phyloP scores from a whole-genome alignment of 2,113 vertebrate genomes.

The Anolis carolinensis region DNA sequence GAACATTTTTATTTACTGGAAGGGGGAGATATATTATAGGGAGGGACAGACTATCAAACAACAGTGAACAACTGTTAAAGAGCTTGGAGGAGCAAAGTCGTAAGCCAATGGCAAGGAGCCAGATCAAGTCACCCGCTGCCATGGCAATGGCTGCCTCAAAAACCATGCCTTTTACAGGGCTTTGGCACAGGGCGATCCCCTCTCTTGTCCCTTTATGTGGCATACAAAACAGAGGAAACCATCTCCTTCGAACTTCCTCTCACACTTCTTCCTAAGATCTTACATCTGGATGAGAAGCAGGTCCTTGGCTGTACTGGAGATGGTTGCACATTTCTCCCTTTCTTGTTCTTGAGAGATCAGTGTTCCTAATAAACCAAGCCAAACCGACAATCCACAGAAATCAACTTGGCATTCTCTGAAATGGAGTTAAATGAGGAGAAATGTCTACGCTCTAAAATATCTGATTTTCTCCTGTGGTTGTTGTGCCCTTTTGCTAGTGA shows the following conservation, averaged over 20 bases:
- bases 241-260: slow-evolving; percentile 49
- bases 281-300: slow-evolving; percentile 38
- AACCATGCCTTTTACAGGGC: slow-evolving; percentile 39
- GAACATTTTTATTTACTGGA: slow-evolving; percentile 1
- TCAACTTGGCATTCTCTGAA: not conserved
- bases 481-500: not conserved
- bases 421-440: not conserved
- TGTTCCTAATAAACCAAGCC: not conserved
- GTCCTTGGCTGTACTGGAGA: slow-evolving; percentile 25
- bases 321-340: not conserved
- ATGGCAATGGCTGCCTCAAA: slow-evolving; percentile 48
- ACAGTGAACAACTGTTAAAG: slow-evolving; percentile 5
- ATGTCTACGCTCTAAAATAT: not conserved
- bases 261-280: slow-evolving; percentile 17
- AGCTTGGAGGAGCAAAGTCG: slow-evolving; percentile 34
- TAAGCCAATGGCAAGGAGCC: slow-evolving; percentile 48
- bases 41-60: not conserved
- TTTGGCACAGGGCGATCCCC: slow-evolving; percentile 46
- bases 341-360: not conserved
- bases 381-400: slow-evolving; percentile 10
- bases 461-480: not conserved
- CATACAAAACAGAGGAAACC: slow-evolving; percentile 57
- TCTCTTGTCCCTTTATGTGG: slow-evolving; percentile 52
- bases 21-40: too few relatives aligned
- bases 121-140: slow-evolving; percentile 44